These are phyloP conservation scores for Myoxocephalus aenaeus DNA, from an alignment of 2,797 vertebrate species.

Conservation along the genomic window DNA sequence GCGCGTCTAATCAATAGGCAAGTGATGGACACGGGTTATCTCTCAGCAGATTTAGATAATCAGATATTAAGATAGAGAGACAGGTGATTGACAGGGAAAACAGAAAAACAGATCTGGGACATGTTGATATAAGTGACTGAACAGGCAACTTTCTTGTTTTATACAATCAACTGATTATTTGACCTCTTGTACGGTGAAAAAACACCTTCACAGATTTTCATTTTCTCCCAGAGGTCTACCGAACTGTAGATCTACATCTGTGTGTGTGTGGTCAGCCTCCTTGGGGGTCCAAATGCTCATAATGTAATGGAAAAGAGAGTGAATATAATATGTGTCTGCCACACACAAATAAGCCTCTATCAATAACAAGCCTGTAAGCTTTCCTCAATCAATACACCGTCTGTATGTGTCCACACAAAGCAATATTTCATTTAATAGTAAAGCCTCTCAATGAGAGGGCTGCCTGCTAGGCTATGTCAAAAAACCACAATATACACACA, in stretches of 20 bases:
- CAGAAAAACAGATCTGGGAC: background rate
- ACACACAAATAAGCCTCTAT: constrained; percentile 50
- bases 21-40: constrained; percentile 43
- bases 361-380: constrained; percentile 57
- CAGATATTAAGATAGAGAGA: constrained; percentile 32
- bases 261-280: constrained; percentile 27
- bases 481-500: constrained; percentile 66
- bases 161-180: background rate
- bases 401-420: constrained; percentile 62
- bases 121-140: background rate
- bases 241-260: background rate
- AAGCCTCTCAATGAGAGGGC: constrained; percentile 64
- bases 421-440: constrained; percentile 68
- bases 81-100: constrained; percentile 37
- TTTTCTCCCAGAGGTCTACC: background rate
- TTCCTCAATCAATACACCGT: constrained; percentile 54
- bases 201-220: background rate
- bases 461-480: constrained; percentile 65
- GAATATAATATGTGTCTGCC: constrained; percentile 48
- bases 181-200: background rate
- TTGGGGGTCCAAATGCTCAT: constrained; percentile 41
- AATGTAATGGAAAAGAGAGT: constrained; percentile 42
- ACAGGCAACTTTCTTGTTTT: background rate
- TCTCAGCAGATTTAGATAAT: constrained; percentile 46
- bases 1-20: constrained; percentile 53